Percentiles rank a stretch among this genome's conserved stretches.
phyloP scores from a whole-genome alignment of 2,797 vertebrate genomes.

The Atherinosoma microstoma region DNA sequence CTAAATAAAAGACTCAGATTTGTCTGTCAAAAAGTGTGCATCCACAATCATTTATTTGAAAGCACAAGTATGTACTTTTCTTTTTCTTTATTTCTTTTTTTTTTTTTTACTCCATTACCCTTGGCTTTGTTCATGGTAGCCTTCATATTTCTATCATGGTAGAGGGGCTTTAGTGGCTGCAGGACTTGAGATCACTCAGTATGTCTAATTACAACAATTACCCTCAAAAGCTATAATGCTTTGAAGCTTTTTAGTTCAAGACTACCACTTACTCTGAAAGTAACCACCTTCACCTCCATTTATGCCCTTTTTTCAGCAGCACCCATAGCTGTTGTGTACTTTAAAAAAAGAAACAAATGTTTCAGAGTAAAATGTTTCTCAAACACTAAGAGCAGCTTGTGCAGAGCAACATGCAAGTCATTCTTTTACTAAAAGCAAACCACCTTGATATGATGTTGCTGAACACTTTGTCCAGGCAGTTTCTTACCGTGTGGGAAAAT shows the following conservation, averaged over 20 bases:
- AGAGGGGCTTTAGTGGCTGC: constrained; percentile 13
- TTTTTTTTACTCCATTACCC: not conserved
- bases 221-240: constrained; percentile 45
- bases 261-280: constrained; percentile 41
- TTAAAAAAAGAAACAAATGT: constrained; percentile 36
- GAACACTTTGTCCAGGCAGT: constrained; percentile 39
- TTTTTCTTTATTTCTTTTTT: not conserved
- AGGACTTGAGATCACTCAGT: constrained; percentile 23
- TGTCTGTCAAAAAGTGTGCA: too few relatives aligned
- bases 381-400: constrained; percentile 27
- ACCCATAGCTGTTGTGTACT: constrained; percentile 11
- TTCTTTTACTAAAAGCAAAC: constrained; percentile 46
- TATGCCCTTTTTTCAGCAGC: constrained; percentile 19
- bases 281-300: constrained; percentile 31
- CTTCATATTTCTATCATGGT: constrained; percentile 33
- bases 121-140: constrained; percentile 9
- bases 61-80: not conserved
- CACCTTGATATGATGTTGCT: constrained; percentile 33
- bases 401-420: constrained; percentile 26
- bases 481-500: constrained; percentile 10
- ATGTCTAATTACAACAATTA: constrained; percentile 71
- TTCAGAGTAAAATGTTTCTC: constrained; percentile 18
- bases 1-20: too few relatives aligned
- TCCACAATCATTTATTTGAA: not conserved
- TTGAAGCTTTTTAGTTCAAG: constrained; percentile 50